These are phyloP conservation scores for Diadegma fenestrale DNA, from an alignment of 2,888 invertebrate genomes.

Conservation along the genomic window DNA sequence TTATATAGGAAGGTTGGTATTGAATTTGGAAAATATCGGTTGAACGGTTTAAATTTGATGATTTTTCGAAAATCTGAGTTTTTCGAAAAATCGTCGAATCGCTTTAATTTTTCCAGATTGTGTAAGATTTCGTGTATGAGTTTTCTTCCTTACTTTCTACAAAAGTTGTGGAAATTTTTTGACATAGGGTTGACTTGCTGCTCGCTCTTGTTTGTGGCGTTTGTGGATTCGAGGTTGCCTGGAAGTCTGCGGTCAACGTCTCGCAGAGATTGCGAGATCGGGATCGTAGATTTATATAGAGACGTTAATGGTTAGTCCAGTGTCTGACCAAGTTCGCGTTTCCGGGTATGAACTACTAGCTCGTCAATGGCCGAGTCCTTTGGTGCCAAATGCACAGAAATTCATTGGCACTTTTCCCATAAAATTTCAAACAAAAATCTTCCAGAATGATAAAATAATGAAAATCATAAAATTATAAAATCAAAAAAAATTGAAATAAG, in stretches of 20 bases:
- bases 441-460: no score
- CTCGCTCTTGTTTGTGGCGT: neutral
- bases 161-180: no score
- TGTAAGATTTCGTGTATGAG: no score
- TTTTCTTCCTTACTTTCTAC: no score
- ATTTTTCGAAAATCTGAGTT: no score
- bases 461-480: no score
- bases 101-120: no score
- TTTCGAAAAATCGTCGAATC: no score
- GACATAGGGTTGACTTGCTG: neutral
- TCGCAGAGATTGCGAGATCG: constrained; percentile 24
- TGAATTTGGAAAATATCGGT: no score
- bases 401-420: constrained; percentile 10
- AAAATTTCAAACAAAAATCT: neutral
- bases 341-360: constrained; percentile 28
- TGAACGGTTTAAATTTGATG: no score
- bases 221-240: constrained; percentile 19
- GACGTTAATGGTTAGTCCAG: constrained; percentile 50
- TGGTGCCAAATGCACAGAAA: neutral
- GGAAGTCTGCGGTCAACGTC: constrained; percentile 43
- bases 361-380: neutral
- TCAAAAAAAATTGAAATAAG: no score
- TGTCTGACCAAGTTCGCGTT: constrained; percentile 49
- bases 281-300: constrained; percentile 33
- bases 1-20: no score